Percentiles rank a stretch among this genome's conserved stretches.
Evolutionary conservation across 2,888 invertebrate genomes (phyloP).

Genomic region (Tanypteryx hageni): DNA sequence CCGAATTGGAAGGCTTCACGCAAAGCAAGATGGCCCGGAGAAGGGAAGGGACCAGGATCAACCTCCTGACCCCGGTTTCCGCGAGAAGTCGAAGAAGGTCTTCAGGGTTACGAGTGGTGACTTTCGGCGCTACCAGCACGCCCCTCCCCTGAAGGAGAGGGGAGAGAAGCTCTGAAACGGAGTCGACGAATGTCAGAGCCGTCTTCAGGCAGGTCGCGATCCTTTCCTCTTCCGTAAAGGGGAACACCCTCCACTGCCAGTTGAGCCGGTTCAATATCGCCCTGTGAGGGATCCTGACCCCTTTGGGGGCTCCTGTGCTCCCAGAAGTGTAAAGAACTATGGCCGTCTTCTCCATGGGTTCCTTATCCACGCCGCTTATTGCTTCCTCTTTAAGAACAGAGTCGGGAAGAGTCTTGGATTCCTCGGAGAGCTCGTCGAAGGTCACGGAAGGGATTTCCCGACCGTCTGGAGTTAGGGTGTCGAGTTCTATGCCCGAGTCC

Average conservation of each 20-base stretch:
- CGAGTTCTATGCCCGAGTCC: constrained; percentile 78
- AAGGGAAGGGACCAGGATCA: constrained; percentile 90
- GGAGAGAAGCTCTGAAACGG: constrained; percentile 92
- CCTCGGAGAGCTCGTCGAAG: background rate
- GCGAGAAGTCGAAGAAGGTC: constrained; percentile 83
- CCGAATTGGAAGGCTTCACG: constrained; percentile 74
- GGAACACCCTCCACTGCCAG: constrained; percentile 92
- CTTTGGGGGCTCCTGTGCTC: constrained; percentile 93
- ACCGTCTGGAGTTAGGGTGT: background rate
- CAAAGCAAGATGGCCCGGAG: constrained; percentile 88
- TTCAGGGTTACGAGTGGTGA: constrained; percentile 87
- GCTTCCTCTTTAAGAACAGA: background rate
- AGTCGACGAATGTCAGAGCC: constrained; percentile 93
- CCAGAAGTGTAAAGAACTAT: constrained; percentile 92
- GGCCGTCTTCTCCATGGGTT: constrained; percentile 76
- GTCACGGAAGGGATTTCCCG: background rate
- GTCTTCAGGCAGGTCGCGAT: constrained; percentile 90
- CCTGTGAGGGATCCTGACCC: constrained; percentile 87
- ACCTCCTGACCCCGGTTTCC: constrained; percentile 83
- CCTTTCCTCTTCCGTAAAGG: constrained; percentile 82
- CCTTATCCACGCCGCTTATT: background rate
- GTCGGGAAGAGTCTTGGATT: background rate
- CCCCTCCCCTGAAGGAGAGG: constrained; percentile 85
- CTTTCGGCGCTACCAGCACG: constrained; percentile 85
- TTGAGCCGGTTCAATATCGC: constrained; percentile 88